A percentile compares a stretch with the other conserved stretches of the same genome.
phyloP scores from a whole-genome alignment of 2,797 vertebrate genomes.

The Hypotaenidia okinawae region DNA sequence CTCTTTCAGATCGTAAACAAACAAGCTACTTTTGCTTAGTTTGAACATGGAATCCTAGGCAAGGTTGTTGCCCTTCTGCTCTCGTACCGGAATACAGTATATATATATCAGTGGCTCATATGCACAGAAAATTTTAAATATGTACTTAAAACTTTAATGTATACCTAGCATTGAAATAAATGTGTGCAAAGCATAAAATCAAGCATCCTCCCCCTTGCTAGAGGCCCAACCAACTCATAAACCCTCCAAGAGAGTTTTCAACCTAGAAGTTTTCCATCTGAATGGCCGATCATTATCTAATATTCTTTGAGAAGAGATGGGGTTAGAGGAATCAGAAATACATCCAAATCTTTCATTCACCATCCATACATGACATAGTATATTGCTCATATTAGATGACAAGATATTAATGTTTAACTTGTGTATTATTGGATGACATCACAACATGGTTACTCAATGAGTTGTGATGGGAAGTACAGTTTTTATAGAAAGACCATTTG shows the following conservation, averaged over 20 bases:
- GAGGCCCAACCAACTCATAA: not conserved
- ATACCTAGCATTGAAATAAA: not conserved
- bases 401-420: not conserved
- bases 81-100: not conserved
- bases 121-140: not conserved
- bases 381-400: not conserved
- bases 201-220: not conserved
- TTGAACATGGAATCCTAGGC: not conserved
- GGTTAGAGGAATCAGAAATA: not conserved
- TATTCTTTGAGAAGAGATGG: fast-evolving
- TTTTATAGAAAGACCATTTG: not conserved
- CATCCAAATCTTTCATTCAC: not conserved
- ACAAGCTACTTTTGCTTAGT: not conserved
- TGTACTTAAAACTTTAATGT: not conserved
- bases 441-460: not conserved
- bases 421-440: not conserved
- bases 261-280: not conserved
- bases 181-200: not conserved
- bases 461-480: not conserved
- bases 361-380: not conserved
- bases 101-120: not conserved
- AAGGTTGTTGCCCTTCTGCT: not conserved
- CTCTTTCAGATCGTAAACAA: not conserved
- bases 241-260: not conserved
- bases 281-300: not conserved